Evolutionary conservation across 2,113 vertebrate species (phyloP), one percentile per base, ranked within the genome.

Genomic region (Mastomys natalensis): DNA sequence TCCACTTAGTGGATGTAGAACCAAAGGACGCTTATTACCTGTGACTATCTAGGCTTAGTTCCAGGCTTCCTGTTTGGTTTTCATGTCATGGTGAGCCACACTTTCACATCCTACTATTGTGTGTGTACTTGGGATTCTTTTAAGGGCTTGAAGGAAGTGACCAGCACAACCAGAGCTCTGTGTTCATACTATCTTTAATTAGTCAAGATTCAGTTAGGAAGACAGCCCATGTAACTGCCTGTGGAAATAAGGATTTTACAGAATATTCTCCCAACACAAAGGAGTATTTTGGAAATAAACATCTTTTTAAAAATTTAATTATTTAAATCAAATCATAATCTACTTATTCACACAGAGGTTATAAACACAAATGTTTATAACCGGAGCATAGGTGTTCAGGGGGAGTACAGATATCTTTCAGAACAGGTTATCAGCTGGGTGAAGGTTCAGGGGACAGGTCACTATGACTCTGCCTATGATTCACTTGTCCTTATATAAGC

Each of bases 11-110:
- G 82, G 16, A n/a, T 77, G 26, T 66, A 70, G 92, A 88, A 93
- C 62, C 8, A 31, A 77, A 86, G 77, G 53, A 53, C 22, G 21
- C 53, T 45, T 45, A 77, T 87, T 78, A 70, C 17, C 6, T 13
- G 29, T 22, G 80, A 91, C 66, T 17, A n/a, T 13, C 51, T n/a
- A 89, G 77, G 60, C 66, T 43, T 81, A 34, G n/a, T 78, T 86
- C 72, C 60, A 89, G 87, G 76, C 48, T 94, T 95, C 82, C 53
- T 78, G 82, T 84, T 95, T 92, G 80, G 31, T 74, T 95, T 81
- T 78, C 53, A 72, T 85, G 87, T 82, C 48, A 51, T n/a, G 66
- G 9, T n/a, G 29, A 93, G 37, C 53, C 29, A 78, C 5, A 53
- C 58, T 89, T 95, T 84, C 13, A 66, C 53, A 81, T 70, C 9